Evolutionary conservation across 35 echinoderm and acorn worm species (phyloP), one percentile per base, ranked within the genome.

Genomic region (Ptychodera flava): DNA sequence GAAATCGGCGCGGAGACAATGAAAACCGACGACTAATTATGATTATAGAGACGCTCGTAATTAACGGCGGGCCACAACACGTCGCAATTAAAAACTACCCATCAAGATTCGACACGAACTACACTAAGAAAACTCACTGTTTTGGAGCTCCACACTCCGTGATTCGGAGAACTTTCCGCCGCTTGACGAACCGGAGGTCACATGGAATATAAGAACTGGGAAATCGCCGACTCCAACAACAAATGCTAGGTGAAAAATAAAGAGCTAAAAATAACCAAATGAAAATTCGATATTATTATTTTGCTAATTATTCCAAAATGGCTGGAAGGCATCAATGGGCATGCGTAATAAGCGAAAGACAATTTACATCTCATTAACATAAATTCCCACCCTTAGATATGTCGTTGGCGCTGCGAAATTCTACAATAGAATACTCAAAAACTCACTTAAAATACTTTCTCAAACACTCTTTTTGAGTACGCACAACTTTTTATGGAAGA

Each of bases 241-340:
- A 64, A 64, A 64, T 64, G 45, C 45, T 64, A 64, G 45, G 45
- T 64, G 45, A 64, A 64, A 64, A 64, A 64, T 64, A 64, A 64
- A 64, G 45, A 64, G 45, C 45, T 64, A 64, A 64, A 64, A 64
- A 64, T 64, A 64, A 64, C 45, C 45, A 64, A 64, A 64, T 64
- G 45, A 64, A 64, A 64, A 64, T 64, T 64, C 45, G 45, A 64
- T 64, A 64, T 64, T 64, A 64, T 64, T 83, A 83, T 36, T 83
- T 83, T 36, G 82, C 82, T 83, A 83, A 83, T 83, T 83, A 83
- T 83, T 83, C 82, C 82, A 83, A 83, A 83, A 83, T 83, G 82
- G 82, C 82, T 36, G 82, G 37, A 36, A 83, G 82, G 33, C 34
- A 83, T 83, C 82, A 83, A 83, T 83, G 82, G 82, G 82, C 82